A percentile compares a stretch with the other conserved stretches of the same genome.
Conservation (phyloP, 2,888 invertebrate species). For the Pachymerium ferrugineum region DNA sequence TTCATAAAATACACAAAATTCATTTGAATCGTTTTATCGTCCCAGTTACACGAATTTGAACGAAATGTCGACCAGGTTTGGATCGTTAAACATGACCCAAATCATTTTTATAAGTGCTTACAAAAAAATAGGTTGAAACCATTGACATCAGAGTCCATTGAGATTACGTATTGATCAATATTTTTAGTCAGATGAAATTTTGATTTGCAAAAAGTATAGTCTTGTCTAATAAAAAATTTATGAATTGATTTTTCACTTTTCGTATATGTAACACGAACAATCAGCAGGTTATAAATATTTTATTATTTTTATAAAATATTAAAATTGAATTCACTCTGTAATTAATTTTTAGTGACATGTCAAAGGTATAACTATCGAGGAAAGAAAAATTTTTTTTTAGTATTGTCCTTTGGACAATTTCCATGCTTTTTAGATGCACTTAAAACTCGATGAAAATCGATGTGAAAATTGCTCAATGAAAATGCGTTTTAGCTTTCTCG, state of each 20-base stretch:
- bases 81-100: slow-evolving; percentile 9
- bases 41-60: neutral
- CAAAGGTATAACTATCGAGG: neutral
- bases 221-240: too few relatives aligned
- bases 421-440: neutral
- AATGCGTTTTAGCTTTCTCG: neutral
- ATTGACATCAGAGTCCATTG: neutral
- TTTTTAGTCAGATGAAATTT: too few relatives aligned
- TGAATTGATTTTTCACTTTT: too few relatives aligned
- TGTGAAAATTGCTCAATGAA: neutral
- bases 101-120: neutral
- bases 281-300: too few relatives aligned
- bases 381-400: neutral
- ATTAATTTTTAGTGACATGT: neutral
- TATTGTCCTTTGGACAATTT: neutral
- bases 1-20: too few relatives aligned
- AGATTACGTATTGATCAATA: too few relatives aligned
- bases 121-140: neutral
- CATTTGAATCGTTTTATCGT: neutral
- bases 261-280: too few relatives aligned
- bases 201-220: too few relatives aligned
- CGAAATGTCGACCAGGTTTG: neutral
- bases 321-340: neutral
- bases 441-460: neutral
- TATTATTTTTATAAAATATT: too few relatives aligned